Conservation (phyloP, 2,888 invertebrate genomes). For the Agapostemon virescens region DNA sequence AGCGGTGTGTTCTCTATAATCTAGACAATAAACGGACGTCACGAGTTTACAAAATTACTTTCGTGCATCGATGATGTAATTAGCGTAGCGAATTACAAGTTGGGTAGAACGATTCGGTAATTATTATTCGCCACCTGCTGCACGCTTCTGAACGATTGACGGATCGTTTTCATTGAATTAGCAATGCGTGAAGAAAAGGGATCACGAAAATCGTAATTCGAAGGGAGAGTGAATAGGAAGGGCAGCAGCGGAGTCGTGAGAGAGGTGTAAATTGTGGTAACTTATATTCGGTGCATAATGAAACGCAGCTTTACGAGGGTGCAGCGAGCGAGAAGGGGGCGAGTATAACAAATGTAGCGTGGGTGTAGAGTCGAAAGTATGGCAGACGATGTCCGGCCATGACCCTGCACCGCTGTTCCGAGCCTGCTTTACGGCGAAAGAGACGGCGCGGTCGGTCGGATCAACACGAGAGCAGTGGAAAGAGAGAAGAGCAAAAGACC, state of each 20-base stretch:
- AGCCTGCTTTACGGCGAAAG: conserved; percentile 66
- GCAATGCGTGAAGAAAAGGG: background rate
- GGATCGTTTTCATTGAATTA: background rate
- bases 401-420: conserved; percentile 76
- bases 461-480: conserved; percentile 51
- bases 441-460: conserved; percentile 56
- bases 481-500: conserved; percentile 38
- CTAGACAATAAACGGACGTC: background rate
- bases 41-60: background rate
- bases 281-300: conserved; percentile 70
- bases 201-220: background rate
- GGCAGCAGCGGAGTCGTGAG: conserved; percentile 27
- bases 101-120: background rate
- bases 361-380: conserved; percentile 73
- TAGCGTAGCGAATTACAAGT: background rate
- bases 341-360: conserved; percentile 72
- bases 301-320: conserved; percentile 72
- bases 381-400: conserved; percentile 80
- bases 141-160: background rate
- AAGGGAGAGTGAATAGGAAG: background rate
- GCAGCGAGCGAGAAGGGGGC: conserved; percentile 59
- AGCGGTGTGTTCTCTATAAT: background rate
- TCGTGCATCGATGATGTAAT: background rate
- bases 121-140: conserved; percentile 14
- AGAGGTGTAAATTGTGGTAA: conserved; percentile 66